Evolutionary conservation across 2,888 invertebrate genomes (phyloP).

Genomic region (Theretra japonica): DNA sequence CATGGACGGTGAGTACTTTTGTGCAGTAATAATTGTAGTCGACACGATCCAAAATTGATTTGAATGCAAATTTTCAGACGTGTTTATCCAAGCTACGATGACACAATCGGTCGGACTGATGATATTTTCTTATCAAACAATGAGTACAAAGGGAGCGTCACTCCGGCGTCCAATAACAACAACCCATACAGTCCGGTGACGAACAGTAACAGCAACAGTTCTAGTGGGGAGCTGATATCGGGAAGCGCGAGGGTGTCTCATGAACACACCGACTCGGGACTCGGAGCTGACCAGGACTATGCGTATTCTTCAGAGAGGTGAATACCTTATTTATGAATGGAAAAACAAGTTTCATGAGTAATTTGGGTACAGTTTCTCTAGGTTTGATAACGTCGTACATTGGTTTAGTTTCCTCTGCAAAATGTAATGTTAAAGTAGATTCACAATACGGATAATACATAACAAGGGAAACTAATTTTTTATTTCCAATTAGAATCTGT

Average conservation of each 20-base stretch:
- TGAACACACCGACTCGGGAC: conserved; percentile 91
- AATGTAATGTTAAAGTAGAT: no score
- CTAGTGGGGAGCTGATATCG: conserved; percentile 80
- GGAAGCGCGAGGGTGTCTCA: conserved; percentile 86
- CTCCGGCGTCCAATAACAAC: conserved; percentile 73
- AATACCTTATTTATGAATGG: conserved; percentile 34
- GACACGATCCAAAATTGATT: not conserved
- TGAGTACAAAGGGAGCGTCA: conserved; percentile 74
- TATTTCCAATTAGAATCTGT: no score
- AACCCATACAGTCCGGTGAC: conserved; percentile 81
- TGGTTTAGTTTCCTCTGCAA: no score
- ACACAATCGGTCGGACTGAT: conserved; percentile 61
- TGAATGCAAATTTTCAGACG: conserved; percentile 62
- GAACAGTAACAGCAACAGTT: conserved; percentile 82
- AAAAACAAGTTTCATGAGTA: not conserved
- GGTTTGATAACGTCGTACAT: not conserved
- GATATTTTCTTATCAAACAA: conserved; percentile 78
- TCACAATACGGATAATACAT: no score
- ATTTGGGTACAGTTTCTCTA: no score
- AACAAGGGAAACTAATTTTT: no score
- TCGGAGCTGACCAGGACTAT: conserved; percentile 91
- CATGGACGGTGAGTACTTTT: conserved; percentile 66
- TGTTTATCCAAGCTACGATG: conserved; percentile 76
- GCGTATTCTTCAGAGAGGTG: conserved; percentile 89
- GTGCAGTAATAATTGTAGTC: conserved; percentile 29